Evolutionary conservation across 1,140 invertebrate genomes (phyloP), one percentile per base, ranked within the genome.

Genomic region (Hylyphantes graminicola): DNA sequence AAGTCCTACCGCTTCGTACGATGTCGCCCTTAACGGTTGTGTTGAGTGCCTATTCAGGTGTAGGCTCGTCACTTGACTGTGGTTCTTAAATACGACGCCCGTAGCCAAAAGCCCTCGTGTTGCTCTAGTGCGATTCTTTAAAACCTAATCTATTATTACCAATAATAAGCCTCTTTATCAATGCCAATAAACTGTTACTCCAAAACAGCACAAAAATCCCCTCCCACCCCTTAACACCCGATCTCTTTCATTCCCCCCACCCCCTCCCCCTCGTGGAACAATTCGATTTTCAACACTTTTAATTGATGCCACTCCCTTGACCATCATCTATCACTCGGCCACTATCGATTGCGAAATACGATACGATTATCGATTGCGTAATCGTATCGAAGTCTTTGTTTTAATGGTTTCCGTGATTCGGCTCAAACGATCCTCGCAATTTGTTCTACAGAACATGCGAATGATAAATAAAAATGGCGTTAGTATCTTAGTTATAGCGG

Each of bases 201-300:
- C 1, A 35, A 35, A 35, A 35, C 35, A 35, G 67, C 79, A 57
- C 74, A 76, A 35, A 76, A 21, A 57, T 50, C 55, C 57, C 74
- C 57, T 53, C 50, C 50, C 74, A 15, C 55, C 55, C 19, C 68
- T 53, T 50, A 80, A 51, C 64, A 50, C 65, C 50, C 55, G 7
- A 35, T 59, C 13, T 50, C 12, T 59, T 19, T 59, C 59, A 6
- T 61, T 17, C 65, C 48, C 55, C 55, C 68, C 12, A 65, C n/a
- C 7, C 67, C 50, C 4, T 19, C 51, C 21, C 51, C 12, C 35
- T 13, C 13, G 13, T 21, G 35, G n/a, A 48, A 50, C 79, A 73
- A 81, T 81, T 81, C 79, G 79, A 81, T 81, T 81, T 81, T 81
- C 79, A 68, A 68, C 79, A 81, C 79, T 81, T 81, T 81, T 81